A percentile compares a stretch with the other conserved stretches of the same genome.
Evolutionary conservation across 2,113 vertebrate genomes (phyloP).

Genomic region (Heterocephalus glaber): DNA sequence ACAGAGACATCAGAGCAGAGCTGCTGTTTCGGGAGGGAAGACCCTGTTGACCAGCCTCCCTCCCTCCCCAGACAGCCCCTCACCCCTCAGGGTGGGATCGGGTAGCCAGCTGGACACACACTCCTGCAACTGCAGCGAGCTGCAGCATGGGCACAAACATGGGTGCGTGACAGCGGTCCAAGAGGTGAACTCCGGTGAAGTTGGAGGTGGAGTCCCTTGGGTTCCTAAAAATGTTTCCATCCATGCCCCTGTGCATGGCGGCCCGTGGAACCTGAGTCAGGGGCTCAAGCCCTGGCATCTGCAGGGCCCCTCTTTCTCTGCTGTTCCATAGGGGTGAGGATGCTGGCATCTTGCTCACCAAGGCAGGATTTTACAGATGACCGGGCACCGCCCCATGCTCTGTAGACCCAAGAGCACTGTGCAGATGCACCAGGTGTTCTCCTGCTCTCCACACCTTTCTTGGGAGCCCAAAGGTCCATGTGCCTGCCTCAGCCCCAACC

Average conservation of each 20-base stretch:
- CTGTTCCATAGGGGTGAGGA: fast-evolving
- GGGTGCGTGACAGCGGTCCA: fast-evolving
- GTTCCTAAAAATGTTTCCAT: not conserved
- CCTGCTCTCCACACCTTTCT: not conserved
- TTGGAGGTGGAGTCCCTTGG: fast-evolving
- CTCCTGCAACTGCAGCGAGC: fast-evolving
- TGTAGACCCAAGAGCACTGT: not conserved
- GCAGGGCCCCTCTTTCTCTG: not conserved
- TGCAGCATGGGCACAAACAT: fast-evolving
- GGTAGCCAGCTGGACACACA: too few species aligned
- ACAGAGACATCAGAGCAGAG: too few species aligned
- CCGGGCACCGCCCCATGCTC: fast-evolving
- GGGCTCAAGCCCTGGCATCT: not conserved
- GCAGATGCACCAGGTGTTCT: fast-evolving
- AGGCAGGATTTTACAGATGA: fast-evolving
- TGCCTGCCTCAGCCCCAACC: not conserved
- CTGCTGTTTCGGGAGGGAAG: not conserved
- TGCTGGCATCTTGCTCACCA: not conserved
- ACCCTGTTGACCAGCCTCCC: fast-evolving
- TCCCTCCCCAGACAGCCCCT: not conserved
- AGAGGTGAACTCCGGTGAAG: not conserved
- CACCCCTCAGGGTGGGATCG: not conserved
- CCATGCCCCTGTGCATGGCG: fast-evolving
- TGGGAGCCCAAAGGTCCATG: fast-evolving
- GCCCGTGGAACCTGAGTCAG: not conserved